These are phyloP conservation scores for Stichodactyla helianthus DNA, from an alignment of 64 coral and sea anemone genomes.

Conservation along the genomic window DNA sequence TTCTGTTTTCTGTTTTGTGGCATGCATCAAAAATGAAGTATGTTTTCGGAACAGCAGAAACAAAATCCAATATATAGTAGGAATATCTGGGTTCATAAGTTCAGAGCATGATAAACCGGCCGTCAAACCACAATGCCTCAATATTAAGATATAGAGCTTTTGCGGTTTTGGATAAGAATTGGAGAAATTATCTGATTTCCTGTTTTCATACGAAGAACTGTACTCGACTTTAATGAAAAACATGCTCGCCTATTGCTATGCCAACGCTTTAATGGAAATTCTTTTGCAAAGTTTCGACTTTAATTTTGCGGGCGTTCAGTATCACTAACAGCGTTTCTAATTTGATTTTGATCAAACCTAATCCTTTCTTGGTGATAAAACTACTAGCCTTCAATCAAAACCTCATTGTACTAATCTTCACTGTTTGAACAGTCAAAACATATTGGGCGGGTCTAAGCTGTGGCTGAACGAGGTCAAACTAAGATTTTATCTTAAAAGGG, in stretches of 20 bases:
- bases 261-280: background rate
- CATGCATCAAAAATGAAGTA: background rate
- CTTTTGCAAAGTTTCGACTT: background rate
- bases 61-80: background rate
- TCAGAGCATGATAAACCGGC: background rate
- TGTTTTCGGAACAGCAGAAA: background rate
- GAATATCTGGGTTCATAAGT: background rate
- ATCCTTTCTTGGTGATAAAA: background rate
- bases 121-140: background rate
- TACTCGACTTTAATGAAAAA: background rate
- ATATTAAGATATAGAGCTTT: background rate
- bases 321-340: background rate
- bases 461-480: background rate
- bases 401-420: background rate
- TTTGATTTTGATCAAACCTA: background rate
- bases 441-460: background rate
- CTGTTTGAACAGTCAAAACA: constrained; percentile 1
- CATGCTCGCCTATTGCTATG: no score
- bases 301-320: background rate
- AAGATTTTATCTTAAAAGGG: background rate
- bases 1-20: background rate
- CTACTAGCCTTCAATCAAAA: background rate
- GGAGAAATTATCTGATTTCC: background rate
- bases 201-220: background rate
- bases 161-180: background rate